Evolutionary conservation across 1,140 invertebrate genomes (phyloP), one percentile per base, ranked within the genome.

Genomic region (Metaphire vulgaris): DNA sequence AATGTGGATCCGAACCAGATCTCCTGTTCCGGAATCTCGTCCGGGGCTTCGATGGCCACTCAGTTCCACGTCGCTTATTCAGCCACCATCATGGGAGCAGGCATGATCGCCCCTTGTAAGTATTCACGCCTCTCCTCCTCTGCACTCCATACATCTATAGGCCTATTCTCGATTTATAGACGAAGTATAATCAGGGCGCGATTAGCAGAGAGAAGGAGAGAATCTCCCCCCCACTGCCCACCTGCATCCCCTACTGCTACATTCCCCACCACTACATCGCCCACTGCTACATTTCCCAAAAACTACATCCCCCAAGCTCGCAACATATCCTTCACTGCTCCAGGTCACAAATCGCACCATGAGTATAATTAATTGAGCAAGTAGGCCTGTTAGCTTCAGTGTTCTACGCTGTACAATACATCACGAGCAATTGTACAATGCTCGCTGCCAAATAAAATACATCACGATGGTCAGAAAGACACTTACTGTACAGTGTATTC

Each of bases 61-160:
- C 87, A 87, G 78, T 80, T 84, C 34, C 87, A 87, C 79, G 84
- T 87, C 2, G 85, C 83, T 0, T 81, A 79, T 69, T 87, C 86
- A 0, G 75, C 74, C 21, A 77, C 79, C 2, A 79, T 87, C 29
- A 82, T 83, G 77, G 86, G 86, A 32, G 83, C 79, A 16, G 86
- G 85, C 30, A 75, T 86, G 1, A 81, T 86, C 69, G 86, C 86
- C 32, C 86, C 85, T 81, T 78, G 86, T 87, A 80, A 79, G 75
- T 28, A 30, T 33, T 15, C 32, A 26, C 28, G n/a, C 15, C 2
- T 1, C 30, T n/a, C n/a, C n/a, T n/a, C n/a, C 21, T 72, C 32
- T 2, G 64, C 64, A 65, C 64, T 15, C 64, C 64, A n/a, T n/a
- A 65, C 64, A 65, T n/a, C n/a, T n/a, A n/a, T n/a, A n/a, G n/a